phyloP scores from a whole-genome alignment of 2,113 vertebrate species.

The Rhinopomastus cyanomelas region DNA sequence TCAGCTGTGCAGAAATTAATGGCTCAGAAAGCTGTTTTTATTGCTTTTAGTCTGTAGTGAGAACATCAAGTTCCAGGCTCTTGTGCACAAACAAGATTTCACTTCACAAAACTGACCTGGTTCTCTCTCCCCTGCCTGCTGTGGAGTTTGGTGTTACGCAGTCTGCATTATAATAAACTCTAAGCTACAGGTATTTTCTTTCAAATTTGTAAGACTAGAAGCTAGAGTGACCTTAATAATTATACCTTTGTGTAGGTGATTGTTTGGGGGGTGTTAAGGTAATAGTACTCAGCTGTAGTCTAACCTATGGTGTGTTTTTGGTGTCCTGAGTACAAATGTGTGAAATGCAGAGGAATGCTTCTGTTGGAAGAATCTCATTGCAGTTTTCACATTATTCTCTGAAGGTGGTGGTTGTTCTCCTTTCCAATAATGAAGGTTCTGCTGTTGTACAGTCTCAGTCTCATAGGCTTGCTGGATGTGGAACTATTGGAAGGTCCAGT shows the following conservation, averaged over 20 bases:
- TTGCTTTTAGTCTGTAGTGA: constrained; percentile 51
- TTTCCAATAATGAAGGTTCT: neutral
- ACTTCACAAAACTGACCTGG: neutral
- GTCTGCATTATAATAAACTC: constrained; percentile 40
- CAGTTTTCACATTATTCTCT: neutral
- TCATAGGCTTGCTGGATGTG: neutral
- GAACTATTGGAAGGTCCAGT: constrained; percentile 8
- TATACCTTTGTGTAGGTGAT: neutral
- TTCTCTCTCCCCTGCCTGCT: constrained; percentile 7
- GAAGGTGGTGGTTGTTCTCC: neutral
- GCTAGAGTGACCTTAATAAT: neutral
- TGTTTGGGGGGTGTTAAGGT: neutral
- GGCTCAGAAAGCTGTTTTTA: constrained; percentile 70
- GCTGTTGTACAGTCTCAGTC: neutral
- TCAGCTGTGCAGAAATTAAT: constrained; percentile 74
- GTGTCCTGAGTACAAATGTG: neutral
- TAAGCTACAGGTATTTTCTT: neutral
- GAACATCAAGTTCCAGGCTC: constrained; percentile 70
- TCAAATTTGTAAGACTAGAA: neutral
- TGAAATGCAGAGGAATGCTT: neutral
- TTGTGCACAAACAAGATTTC: constrained; percentile 35
- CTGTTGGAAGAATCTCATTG: neutral
- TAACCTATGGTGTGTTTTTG: neutral
- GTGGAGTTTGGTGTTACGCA: neutral
- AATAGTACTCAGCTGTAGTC: neutral